phyloP scores from a whole-genome alignment of 2,888 invertebrate species.

The Platypus cylindrus region DNA sequence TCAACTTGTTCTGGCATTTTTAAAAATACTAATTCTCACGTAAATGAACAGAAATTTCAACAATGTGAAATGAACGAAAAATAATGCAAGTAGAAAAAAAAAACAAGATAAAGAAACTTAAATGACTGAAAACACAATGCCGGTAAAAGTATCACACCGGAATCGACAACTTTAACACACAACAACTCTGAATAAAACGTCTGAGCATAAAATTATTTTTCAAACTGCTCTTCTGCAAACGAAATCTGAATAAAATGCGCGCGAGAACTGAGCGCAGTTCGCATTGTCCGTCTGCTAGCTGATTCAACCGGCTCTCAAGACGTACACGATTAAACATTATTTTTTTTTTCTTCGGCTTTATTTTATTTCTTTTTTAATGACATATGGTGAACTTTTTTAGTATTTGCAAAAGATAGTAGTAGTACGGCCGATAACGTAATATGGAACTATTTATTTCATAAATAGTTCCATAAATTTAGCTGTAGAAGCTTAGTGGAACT shows the following conservation, averaged over 20 bases:
- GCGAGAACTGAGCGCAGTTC: constrained; percentile 7
- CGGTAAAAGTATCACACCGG: constrained; percentile 4
- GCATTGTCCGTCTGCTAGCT: constrained; percentile 15
- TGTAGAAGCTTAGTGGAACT: too few relatives aligned
- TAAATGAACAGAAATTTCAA: too few relatives aligned
- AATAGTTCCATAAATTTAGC: too few relatives aligned
- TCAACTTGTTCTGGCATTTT: too few relatives aligned
- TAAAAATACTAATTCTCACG: too few relatives aligned
- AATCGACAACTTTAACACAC: background rate
- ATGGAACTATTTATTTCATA: too few relatives aligned
- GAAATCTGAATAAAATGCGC: constrained; percentile 11
- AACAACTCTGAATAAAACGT: constrained; percentile 5
- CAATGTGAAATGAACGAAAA: too few relatives aligned
- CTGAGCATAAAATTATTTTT: constrained; percentile 4
- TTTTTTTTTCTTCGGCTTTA: constrained; percentile 4
- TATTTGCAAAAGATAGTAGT: too few relatives aligned
- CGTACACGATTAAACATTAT: constrained; percentile 11
- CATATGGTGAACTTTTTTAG: too few relatives aligned
- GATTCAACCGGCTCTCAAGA: constrained; percentile 5
- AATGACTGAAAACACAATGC: constrained; percentile 6
- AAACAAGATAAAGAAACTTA: constrained; percentile 3
- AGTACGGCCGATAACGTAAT: too few relatives aligned
- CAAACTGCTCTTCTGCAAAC: constrained; percentile 6
- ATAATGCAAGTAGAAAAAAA: constrained; percentile 1
- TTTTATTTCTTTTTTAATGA: constrained; percentile 9